These are phyloP conservation scores for Rhinolophus ferrumequinum DNA, from an alignment of 2,113 vertebrate species.

Conservation along the genomic window DNA sequence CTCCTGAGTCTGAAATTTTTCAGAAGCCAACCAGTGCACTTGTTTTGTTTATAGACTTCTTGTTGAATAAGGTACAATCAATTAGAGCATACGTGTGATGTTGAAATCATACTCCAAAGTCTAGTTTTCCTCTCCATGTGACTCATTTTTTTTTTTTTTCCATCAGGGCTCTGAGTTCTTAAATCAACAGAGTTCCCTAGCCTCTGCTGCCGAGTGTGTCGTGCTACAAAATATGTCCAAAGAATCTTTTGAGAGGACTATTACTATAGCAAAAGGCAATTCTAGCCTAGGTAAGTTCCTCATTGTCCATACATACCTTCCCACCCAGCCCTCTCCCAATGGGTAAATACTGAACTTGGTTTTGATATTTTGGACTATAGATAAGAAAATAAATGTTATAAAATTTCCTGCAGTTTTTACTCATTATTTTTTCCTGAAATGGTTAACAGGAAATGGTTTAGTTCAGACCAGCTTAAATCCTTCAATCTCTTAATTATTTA, in stretches of 20 bases:
- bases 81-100: not conserved
- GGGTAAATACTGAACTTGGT: not conserved
- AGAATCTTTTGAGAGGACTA: constrained; percentile 92
- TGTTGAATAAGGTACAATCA: not conserved
- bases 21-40: constrained; percentile 49
- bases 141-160: constrained; percentile 66
- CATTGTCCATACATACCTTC: not conserved
- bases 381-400: constrained; percentile 18
- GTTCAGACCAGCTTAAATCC: constrained; percentile 11
- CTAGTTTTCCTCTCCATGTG: constrained; percentile 24
- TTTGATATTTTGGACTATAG: not conserved
- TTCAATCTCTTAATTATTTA: constrained; percentile 78
- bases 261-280: constrained; percentile 96
- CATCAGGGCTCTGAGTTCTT: constrained; percentile 85
- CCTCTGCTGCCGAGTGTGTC: constrained; percentile 67
- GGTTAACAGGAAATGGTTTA: constrained; percentile 54
- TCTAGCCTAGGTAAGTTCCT: constrained; percentile 93
- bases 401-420: not conserved
- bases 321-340: not conserved
- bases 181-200: constrained; percentile 80
- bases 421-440: constrained; percentile 56
- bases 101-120: constrained; percentile 71
- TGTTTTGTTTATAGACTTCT: constrained; percentile 51
- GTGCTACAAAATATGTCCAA: constrained; percentile 71
- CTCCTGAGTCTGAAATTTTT: not conserved